phyloP scores from a whole-genome alignment of 2,797 vertebrate species.

The Oreortyx pictus region DNA sequence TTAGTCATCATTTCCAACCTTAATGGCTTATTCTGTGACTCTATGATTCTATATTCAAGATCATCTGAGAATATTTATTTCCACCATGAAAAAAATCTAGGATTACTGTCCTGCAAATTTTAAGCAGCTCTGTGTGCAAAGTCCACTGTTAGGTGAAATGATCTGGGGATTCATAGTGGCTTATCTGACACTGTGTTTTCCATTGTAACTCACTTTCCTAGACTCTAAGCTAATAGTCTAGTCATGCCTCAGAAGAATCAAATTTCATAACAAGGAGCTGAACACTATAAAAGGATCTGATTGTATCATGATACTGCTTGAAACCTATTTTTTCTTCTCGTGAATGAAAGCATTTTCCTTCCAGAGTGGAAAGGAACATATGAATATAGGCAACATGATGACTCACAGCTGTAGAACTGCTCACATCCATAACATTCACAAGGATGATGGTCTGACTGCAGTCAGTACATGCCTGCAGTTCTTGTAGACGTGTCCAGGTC shows the following conservation, averaged over 20 bases:
- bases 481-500: background rate
- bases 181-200: background rate
- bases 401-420: slow-evolving; percentile 56
- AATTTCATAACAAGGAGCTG: slow-evolving; percentile 14
- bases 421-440: slow-evolving; percentile 9
- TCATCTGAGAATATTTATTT: background rate
- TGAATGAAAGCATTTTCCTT: slow-evolving; percentile 47
- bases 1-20: no score
- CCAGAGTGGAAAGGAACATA: slow-evolving; percentile 25
- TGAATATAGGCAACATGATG: slow-evolving; percentile 63
- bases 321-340: slow-evolving; percentile 11
- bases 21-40: no score
- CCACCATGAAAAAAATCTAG: background rate
- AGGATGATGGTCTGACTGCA: background rate
- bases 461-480: background rate
- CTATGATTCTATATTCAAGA: background rate
- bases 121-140: background rate
- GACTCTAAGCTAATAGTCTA: background rate
- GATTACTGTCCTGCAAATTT: background rate
- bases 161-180: background rate
- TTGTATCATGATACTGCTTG: slow-evolving; percentile 19
- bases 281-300: background rate
- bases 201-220: slow-evolving; percentile 1
- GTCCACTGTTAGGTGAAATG: background rate
- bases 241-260: background rate